A percentile compares a stretch with the other conserved stretches of the same genome.
phyloP scores from a whole-genome alignment of 2,113 vertebrate species.

The Stegastes partitus region DNA sequence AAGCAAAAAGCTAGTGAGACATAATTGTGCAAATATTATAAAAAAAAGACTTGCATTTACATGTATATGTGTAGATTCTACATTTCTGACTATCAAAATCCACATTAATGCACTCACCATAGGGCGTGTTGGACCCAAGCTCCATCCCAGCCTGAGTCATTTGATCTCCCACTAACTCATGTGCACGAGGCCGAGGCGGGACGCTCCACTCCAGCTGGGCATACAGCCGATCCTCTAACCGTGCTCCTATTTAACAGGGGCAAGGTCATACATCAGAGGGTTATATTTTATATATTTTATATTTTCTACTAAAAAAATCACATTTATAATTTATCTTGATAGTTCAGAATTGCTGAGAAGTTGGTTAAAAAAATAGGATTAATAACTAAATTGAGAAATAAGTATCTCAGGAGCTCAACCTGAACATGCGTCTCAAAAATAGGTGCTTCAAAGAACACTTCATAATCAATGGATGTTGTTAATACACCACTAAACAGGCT shows the following conservation, averaged over 20 bases:
- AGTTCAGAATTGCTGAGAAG: background rate
- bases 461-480: background rate
- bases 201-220: constrained; percentile 92
- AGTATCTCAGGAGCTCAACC: too few species aligned
- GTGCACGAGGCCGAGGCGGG: constrained; percentile 88
- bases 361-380: background rate
- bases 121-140: constrained; percentile 86
- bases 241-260: constrained; percentile 84
- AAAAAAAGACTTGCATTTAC: too few species aligned
- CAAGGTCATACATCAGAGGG: background rate
- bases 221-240: constrained; percentile 94
- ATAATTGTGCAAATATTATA: background rate
- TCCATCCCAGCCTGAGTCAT: constrained; percentile 93
- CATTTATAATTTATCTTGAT: background rate
- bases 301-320: background rate
- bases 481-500: background rate
- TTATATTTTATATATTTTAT: too few species aligned
- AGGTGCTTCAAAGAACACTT: too few species aligned
- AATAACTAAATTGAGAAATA: too few species aligned
- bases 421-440: too few species aligned
- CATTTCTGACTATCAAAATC: background rate
- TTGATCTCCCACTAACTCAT: constrained; percentile 90
- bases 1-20: background rate
- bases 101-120: constrained; percentile 60
- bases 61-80: too few species aligned